Evolutionary conservation across 2,797 vertebrate species (phyloP).

Genomic region (Varecia variegata): DNA sequence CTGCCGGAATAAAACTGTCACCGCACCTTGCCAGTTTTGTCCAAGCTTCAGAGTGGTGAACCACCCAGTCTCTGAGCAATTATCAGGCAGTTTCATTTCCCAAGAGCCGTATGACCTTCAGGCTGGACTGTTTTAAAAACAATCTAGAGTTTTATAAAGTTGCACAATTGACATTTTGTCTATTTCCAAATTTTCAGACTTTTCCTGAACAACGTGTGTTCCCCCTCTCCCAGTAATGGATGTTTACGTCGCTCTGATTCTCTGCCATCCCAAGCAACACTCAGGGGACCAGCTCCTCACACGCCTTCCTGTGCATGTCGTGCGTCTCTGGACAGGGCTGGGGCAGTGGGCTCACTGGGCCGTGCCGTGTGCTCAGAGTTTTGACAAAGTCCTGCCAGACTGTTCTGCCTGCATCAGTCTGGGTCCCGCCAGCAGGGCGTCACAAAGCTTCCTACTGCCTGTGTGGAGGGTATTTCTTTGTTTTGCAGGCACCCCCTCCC

Average conservation of each 20-base stretch:
- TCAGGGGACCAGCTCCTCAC: too few relatives aligned
- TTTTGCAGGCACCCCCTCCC: too few relatives aligned
- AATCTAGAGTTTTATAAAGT: too few relatives aligned
- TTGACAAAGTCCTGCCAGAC: background rate
- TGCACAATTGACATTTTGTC: background rate
- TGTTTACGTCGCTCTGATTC: fast-evolving
- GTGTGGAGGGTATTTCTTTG: too few relatives aligned
- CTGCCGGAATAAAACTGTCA: fast-evolving
- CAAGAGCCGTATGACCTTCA: background rate
- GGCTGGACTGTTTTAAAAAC: too few relatives aligned
- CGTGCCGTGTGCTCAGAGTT: background rate
- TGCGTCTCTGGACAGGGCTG: too few relatives aligned
- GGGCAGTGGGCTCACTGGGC: background rate
- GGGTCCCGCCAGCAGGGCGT: too few relatives aligned
- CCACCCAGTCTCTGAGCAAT: fast-evolving
- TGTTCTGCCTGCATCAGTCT: too few relatives aligned
- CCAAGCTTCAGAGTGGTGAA: too few relatives aligned
- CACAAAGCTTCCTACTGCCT: background rate
- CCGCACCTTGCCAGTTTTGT: background rate
- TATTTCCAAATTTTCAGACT: too few relatives aligned
- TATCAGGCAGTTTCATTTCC: background rate
- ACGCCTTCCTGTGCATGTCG: background rate
- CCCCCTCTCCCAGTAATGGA: background rate
- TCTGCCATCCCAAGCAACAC: background rate
- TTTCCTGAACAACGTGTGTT: fast-evolving